These are phyloP conservation scores for Lasius fuliginosus DNA, from an alignment of 2,888 invertebrate genomes.

Conservation along the genomic window DNA sequence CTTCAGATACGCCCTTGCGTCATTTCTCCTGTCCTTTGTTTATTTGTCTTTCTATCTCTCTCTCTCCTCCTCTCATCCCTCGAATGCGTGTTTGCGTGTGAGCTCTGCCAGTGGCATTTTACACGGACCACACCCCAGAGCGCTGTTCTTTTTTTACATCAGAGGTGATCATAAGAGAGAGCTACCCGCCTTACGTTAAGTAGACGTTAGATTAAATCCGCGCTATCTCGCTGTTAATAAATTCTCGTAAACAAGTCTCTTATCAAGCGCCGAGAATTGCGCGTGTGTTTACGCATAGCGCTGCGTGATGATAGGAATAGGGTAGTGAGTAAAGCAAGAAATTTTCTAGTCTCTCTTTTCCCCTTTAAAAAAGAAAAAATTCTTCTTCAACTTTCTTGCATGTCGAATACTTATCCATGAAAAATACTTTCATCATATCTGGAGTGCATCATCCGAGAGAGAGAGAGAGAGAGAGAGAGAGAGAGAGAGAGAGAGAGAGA, in stretches of 20 bases:
- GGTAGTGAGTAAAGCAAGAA: background rate
- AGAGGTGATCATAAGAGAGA: background rate
- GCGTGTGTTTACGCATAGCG: background rate
- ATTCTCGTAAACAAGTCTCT: conserved; percentile 25
- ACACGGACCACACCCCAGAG: conserved; percentile 12
- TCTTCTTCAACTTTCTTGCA: conserved; percentile 10
- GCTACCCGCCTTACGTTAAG: background rate
- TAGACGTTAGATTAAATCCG: background rate
- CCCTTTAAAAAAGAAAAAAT: background rate
- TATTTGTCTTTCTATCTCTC: conserved; percentile 41
- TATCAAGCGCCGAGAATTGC: background rate
- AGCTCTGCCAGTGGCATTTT: conserved; percentile 21
- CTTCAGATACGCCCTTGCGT: conserved; percentile 27
- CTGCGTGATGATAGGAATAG: background rate
- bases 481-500: no score
- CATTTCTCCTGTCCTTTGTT: conserved; percentile 26
- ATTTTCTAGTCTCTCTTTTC: background rate
- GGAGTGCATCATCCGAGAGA: background rate
- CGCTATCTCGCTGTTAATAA: conserved; percentile 5
- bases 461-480: no score
- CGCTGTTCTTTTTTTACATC: conserved; percentile 11
- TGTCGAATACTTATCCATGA: background rate
- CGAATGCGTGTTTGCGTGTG: conserved; percentile 33
- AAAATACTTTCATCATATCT: background rate
- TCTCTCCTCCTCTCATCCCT: background rate